These are phyloP conservation scores for Heliconius ethilla DNA, from an alignment of 2,888 invertebrate species.

Conservation along the genomic window DNA sequence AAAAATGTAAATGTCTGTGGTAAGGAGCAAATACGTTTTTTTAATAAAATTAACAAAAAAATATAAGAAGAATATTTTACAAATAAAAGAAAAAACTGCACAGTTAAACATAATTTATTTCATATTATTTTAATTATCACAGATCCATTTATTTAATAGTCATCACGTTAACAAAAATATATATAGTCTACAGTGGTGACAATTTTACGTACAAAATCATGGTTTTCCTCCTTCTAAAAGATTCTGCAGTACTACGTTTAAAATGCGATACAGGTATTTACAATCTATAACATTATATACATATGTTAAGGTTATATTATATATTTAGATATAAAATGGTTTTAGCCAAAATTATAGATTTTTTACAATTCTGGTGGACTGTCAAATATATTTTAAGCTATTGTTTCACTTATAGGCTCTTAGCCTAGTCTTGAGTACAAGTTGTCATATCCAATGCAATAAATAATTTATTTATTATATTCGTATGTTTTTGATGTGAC, in stretches of 20 bases:
- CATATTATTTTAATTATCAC: constrained; percentile 82
- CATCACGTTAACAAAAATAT: constrained; percentile 82
- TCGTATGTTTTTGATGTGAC: background rate
- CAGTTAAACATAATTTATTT: constrained; percentile 83
- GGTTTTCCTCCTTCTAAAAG: constrained; percentile 51
- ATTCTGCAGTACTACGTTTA: constrained; percentile 49
- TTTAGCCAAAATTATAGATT: constrained; percentile 22
- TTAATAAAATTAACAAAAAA: background rate
- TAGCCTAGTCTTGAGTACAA: background rate
- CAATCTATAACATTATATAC: constrained; percentile 72
- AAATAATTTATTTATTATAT: background rate
- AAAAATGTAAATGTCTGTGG: too few relatives aligned
- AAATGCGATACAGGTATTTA: constrained; percentile 70
- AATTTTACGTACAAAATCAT: constrained; percentile 67
- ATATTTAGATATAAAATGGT: constrained; percentile 9
- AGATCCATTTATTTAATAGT: constrained; percentile 81
- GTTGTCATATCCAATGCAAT: too few relatives aligned
- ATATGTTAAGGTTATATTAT: constrained; percentile 38
- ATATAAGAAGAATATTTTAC: background rate
- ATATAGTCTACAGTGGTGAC: constrained; percentile 75
- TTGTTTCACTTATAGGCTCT: background rate
- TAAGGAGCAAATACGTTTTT: background rate
- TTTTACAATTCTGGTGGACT: background rate
- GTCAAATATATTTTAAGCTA: background rate
- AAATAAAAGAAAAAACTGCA: constrained; percentile 52